phyloP scores from a whole-genome alignment of 2,797 vertebrate species.

The Cryptoprocta ferox region DNA sequence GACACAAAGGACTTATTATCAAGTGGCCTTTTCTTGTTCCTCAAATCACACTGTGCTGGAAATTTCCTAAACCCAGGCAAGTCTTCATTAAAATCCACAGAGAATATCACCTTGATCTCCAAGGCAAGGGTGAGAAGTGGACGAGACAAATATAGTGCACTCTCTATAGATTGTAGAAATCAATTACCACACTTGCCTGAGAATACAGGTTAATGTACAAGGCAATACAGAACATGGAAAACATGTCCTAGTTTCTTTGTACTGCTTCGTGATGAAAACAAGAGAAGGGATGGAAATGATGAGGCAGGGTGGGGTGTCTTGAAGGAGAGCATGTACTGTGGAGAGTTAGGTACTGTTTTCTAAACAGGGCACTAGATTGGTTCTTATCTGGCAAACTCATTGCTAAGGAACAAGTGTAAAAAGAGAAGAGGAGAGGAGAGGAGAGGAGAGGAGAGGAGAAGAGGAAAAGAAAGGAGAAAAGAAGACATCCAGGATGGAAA shows the following conservation, averaged over 20 bases:
- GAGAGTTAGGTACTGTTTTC: background rate
- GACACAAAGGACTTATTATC: background rate
- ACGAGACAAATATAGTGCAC: background rate
- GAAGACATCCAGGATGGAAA: background rate
- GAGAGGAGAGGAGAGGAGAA: background rate
- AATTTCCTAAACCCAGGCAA: background rate
- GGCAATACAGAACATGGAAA: background rate
- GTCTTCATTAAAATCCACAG: background rate
- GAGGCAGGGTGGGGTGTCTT: accelerated
- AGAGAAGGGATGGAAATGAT: background rate
- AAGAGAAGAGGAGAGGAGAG: background rate
- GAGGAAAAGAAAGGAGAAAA: background rate
- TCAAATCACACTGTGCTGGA: background rate
- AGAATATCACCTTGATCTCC: background rate
- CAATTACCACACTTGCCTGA: background rate
- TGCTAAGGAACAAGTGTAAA: background rate
- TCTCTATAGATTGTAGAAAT: background rate
- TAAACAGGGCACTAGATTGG: background rate
- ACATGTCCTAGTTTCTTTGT: background rate
- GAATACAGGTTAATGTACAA: background rate
- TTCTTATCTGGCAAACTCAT: background rate
- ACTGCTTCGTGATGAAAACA: background rate
- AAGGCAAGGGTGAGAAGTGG: background rate
- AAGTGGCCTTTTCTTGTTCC: background rate
- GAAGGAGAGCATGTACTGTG: background rate